Evolutionary conservation across 2,888 invertebrate genomes (phyloP).

Genomic region (Ceraclea dissimilis): DNA sequence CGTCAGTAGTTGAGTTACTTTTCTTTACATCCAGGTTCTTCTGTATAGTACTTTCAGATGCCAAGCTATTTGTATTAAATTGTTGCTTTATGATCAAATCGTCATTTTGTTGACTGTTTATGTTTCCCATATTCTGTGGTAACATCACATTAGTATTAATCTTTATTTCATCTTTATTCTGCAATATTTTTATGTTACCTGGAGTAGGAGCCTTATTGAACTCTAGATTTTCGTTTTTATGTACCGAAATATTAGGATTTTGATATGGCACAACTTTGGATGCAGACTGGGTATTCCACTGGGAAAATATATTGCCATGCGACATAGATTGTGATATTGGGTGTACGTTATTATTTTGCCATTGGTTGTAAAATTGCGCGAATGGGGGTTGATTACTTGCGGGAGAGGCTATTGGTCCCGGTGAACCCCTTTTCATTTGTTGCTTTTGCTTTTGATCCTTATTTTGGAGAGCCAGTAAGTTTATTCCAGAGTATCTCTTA

Average conservation of each 20-base stretch:
- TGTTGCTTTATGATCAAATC: slow-evolving; percentile 6
- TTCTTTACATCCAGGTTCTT: slow-evolving; percentile 2
- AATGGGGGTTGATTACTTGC: neutral
- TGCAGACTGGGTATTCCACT: slow-evolving; percentile 4
- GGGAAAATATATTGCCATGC: slow-evolving; percentile 4
- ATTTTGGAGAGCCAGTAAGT: neutral
- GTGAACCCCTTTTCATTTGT: neutral
- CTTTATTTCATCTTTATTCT: slow-evolving; percentile 3
- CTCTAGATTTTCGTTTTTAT: slow-evolving; percentile 6
- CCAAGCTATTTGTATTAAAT: neutral
- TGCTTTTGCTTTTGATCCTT: slow-evolving; percentile 9
- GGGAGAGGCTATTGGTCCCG: neutral
- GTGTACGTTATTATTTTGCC: slow-evolving; percentile 1
- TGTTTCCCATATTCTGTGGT: neutral
- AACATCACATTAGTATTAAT: neutral
- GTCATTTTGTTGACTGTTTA: slow-evolving; percentile 3
- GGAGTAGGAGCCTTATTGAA: neutral
- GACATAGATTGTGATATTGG: slow-evolving; percentile 2
- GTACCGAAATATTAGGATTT: neutral
- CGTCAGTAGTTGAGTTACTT: neutral
- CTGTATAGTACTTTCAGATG: neutral
- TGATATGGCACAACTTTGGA: neutral
- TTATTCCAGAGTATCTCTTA: slow-evolving; percentile 32
- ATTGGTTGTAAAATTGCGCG: neutral
- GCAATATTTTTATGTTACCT: neutral